A percentile compares a stretch with the other conserved stretches of the same genome.
These are phyloP conservation scores for Clarias laeviceps DNA, from an alignment of 2,797 vertebrate species.

Conservation along the genomic window DNA sequence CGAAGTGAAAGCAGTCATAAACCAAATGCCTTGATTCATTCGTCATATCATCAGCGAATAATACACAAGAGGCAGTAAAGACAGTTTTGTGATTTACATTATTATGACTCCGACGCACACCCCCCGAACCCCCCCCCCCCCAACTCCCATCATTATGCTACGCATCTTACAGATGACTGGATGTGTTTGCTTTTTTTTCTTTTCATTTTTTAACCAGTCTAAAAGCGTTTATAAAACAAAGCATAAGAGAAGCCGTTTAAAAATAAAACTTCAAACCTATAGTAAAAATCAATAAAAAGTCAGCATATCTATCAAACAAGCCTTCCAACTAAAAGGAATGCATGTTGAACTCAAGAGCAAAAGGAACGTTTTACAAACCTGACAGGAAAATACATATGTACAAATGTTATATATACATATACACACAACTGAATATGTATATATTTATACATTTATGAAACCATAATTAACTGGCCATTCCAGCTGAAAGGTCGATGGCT, in stretches of 20 bases:
- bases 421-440: constrained; percentile 73
- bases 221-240: constrained; percentile 70
- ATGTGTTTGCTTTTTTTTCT: constrained; percentile 69
- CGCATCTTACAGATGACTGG: constrained; percentile 48
- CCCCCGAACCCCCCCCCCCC: constrained; percentile 8
- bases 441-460: constrained; percentile 61
- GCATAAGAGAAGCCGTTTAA: constrained; percentile 67
- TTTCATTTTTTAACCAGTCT: constrained; percentile 79
- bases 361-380: constrained; percentile 90
- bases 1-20: constrained; percentile 49
- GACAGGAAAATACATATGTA: constrained; percentile 85
- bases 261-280: constrained; percentile 56
- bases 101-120: constrained; percentile 22
- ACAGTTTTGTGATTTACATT: constrained; percentile 40
- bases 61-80: constrained; percentile 44
- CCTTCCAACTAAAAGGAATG: constrained; percentile 90
- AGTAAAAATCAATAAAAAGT: constrained; percentile 75
- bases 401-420: constrained; percentile 72
- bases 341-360: constrained; percentile 90
- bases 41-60: constrained; percentile 37
- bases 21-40: constrained; percentile 46
- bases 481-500: constrained; percentile 84
- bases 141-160: constrained; percentile 32
- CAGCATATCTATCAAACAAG: constrained; percentile 73
- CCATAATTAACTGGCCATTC: constrained; percentile 88